phyloP scores from a whole-genome alignment of 2,888 invertebrate species.

The Furcula furcula region DNA sequence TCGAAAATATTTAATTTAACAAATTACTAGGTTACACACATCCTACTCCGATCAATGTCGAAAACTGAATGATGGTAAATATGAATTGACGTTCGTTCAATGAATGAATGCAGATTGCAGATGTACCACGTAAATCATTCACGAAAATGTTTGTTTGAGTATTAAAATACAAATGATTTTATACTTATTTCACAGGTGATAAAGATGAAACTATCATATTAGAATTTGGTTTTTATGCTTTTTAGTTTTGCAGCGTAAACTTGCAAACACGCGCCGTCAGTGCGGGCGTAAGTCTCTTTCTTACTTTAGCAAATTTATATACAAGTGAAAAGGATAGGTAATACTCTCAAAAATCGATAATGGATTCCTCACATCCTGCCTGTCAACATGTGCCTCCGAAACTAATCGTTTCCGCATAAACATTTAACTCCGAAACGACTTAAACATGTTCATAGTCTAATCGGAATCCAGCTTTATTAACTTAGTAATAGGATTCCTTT shows the following conservation, averaged over 20 bases:
- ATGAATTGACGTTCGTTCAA: slow-evolving; percentile 10
- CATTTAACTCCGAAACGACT: slow-evolving; percentile 20
- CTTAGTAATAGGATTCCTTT: not conserved
- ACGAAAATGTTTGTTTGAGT: no score
- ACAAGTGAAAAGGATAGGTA: slow-evolving; percentile 29
- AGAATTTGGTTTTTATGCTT: not conserved
- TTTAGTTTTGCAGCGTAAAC: slow-evolving; percentile 8
- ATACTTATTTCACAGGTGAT: no score
- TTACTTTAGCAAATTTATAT: slow-evolving; percentile 2
- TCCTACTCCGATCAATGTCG: slow-evolving; percentile 1
- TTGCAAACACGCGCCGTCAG: slow-evolving; percentile 52
- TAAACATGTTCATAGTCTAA: slow-evolving; percentile 14
- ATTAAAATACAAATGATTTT: no score
- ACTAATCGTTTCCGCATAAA: slow-evolving; percentile 73
- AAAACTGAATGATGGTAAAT: slow-evolving; percentile 18
- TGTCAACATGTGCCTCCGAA: slow-evolving; percentile 74
- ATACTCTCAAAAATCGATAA: slow-evolving; percentile 71
- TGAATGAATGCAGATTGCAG: slow-evolving; percentile 47
- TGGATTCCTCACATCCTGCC: slow-evolving; percentile 71
- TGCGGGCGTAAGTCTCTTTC: slow-evolving; percentile 45
- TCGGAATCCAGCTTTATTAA: slow-evolving; percentile 13
- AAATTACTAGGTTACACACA: not conserved
- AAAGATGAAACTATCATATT: no score
- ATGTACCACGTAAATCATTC: no score
- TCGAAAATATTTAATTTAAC: no score